Evolutionary conservation across 1,140 invertebrate genomes (phyloP), one percentile per base, ranked within the genome.

Genomic region (Bombus terrestris): DNA sequence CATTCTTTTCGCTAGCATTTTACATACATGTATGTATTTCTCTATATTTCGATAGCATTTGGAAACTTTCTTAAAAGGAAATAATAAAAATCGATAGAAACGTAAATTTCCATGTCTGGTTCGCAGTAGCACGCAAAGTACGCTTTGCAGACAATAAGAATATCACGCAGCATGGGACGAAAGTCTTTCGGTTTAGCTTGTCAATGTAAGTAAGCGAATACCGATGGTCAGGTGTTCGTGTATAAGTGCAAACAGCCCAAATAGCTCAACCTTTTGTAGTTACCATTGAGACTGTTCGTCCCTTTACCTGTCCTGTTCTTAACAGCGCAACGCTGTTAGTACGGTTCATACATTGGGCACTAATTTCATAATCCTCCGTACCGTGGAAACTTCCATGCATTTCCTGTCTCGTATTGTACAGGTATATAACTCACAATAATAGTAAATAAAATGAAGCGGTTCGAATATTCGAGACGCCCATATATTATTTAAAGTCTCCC

Each of bases 361-460:
- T 92, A 93, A 93, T 94, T 94, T 94, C 91, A 92, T 93, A 93
- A 93, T 93, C 93, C 91, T 74, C 28, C 75, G 83, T 79, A 76
- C 66, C 83, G 85, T 83, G 74, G 86, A 90, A 53, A 6, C 35
- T 3, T 68, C 59, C 73, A 13, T 77, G 22, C 35, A 66, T 47
- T 64, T 78, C 64, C 10, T 69, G 47, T 69, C 43, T 69, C n/a
- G 57, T 43, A 18, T 68, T 68, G 8, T 43, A 28, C 62, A 28
- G 35, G 43, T 83, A 77, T 39, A 35, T 77, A 53, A 32, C 22
- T 32, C 35, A 18, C 2, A 22, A 0, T 18, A 47, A 47, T 18
- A 22, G 22, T 8, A 2, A 2, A 22, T 22, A 53, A 53, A 53
- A 22, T 22, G 35, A 68, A 77, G 43, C 62, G 28, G 68, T 18